These are phyloP conservation scores for Nomia melanderi DNA, from an alignment of 1,140 invertebrate genomes.

Conservation along the genomic window DNA sequence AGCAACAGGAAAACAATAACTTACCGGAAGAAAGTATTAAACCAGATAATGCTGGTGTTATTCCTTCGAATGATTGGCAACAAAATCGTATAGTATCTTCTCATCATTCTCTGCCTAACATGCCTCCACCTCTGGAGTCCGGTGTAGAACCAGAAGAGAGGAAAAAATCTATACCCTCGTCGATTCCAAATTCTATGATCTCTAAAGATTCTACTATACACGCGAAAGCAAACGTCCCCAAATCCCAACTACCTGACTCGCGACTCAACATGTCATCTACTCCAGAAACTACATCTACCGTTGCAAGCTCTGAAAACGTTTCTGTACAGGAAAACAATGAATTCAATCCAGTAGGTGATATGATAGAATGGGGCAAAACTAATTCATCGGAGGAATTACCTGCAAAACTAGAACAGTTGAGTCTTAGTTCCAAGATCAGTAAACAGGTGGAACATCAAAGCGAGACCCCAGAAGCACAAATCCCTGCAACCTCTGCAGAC, in stretches of 20 bases:
- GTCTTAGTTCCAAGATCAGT: constrained; percentile 49
- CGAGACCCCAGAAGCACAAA: constrained; percentile 25
- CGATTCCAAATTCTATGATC: constrained; percentile 53
- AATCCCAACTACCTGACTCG: constrained; percentile 39
- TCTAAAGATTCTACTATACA: constrained; percentile 61
- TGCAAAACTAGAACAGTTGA: constrained; percentile 65
- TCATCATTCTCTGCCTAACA: constrained; percentile 54
- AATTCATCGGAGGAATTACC: constrained; percentile 60
- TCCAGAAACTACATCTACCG: constrained; percentile 58
- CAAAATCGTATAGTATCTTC: constrained; percentile 54
- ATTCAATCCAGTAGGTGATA: constrained; percentile 63
- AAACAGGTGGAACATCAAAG: constrained; percentile 58
- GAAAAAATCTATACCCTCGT: constrained; percentile 53
- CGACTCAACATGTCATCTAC: constrained; percentile 32
- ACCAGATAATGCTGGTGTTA: constrained; percentile 44
- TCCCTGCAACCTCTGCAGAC: constrained; percentile 22
- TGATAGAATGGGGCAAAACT: constrained; percentile 62
- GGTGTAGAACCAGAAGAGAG: constrained; percentile 65
- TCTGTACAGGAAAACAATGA: constrained; percentile 64
- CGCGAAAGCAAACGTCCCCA: constrained; percentile 40
- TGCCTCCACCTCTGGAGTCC: constrained; percentile 42
- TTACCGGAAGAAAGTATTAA: constrained; percentile 36
- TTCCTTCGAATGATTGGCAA: constrained; percentile 64
- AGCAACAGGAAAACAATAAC: constrained; percentile 46
- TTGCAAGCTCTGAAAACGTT: constrained; percentile 60